phyloP scores from a whole-genome alignment of 2,113 vertebrate species.

The Epinephelus fuscoguttatus region DNA sequence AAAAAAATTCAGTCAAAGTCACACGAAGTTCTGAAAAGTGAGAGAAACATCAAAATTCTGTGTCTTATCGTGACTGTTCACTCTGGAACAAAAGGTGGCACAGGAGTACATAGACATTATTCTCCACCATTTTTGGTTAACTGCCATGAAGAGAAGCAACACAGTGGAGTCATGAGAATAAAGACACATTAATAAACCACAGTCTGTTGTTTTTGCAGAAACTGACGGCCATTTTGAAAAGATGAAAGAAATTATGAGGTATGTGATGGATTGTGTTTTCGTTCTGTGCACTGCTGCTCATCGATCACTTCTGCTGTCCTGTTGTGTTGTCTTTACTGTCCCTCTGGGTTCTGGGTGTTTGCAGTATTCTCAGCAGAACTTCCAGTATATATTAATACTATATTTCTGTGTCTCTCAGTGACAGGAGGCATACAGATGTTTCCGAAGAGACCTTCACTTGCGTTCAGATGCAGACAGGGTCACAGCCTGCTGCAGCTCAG shows the following conservation, averaged over 20 bases:
- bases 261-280: neutral
- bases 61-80: too few species aligned
- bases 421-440: constrained; percentile 24
- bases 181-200: neutral
- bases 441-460: constrained; percentile 8
- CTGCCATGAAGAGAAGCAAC: neutral
- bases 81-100: too few species aligned
- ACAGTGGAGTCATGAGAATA: neutral
- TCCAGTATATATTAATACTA: neutral
- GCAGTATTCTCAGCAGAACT: neutral
- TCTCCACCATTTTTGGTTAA: too few species aligned
- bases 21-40: too few species aligned
- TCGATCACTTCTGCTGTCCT: neutral
- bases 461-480: constrained; percentile 37
- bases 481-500: constrained; percentile 14
- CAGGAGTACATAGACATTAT: too few species aligned
- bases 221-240: constrained; percentile 18
- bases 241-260: constrained; percentile 49
- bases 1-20: too few species aligned
- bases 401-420: constrained; percentile 33
- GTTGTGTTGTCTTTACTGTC: neutral
- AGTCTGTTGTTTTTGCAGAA: constrained; percentile 51
- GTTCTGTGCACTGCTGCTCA: neutral
- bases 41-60: too few species aligned
- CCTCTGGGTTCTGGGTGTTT: neutral